Evolutionary conservation across 2,797 vertebrate species (phyloP), one percentile per base, ranked within the genome.

Genomic region (Sternarchorhynchus goeldii): DNA sequence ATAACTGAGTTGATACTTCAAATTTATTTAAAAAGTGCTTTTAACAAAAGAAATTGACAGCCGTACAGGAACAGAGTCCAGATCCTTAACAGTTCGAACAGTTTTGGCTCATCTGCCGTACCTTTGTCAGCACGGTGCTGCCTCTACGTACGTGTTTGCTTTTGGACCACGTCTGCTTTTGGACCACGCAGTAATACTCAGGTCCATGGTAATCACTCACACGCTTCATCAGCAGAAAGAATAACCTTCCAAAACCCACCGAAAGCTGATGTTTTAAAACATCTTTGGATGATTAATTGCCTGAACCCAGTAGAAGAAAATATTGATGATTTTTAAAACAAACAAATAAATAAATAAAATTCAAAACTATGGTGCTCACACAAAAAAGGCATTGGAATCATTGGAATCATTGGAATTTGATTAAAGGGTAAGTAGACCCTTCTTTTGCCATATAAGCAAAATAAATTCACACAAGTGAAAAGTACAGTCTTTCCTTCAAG

Each of bases 231-330:
- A 91, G 90, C 88, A 89, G 86, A 90, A 88, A 85, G 85, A 90
- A 90, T 87, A 86, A 77, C 86, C 82, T 87, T 88, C 87, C 82
- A 89, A 88, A 86, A 86, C 86, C 84, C 83, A 87, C 57, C 72
- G 78, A 80, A 86, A 81, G 88, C 90, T 90, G 89, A 89, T 91
- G 88, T 92, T 92, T 92, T 90, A 90, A 91, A 92, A 91, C 87
- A 90, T 90, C 88, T 90, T 91, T 88, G 87, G 88, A 91, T 93
- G 90, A 92, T 91, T 92, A 93, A 93, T 93, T 92, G 90, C 90
- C 88, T 89, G 88, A 85, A 89, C 86, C 85, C 85, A 77, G 87
- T 77, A 86, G 85, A 85, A 85, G 85, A 92, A 91, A 92, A 91
- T 89, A 90, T 84, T 12, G 45, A 78, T 82, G 84, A 87, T 91